Evolutionary conservation across 2,113 vertebrate species (phyloP).

Genomic region (Spheniscus mendiculus): DNA sequence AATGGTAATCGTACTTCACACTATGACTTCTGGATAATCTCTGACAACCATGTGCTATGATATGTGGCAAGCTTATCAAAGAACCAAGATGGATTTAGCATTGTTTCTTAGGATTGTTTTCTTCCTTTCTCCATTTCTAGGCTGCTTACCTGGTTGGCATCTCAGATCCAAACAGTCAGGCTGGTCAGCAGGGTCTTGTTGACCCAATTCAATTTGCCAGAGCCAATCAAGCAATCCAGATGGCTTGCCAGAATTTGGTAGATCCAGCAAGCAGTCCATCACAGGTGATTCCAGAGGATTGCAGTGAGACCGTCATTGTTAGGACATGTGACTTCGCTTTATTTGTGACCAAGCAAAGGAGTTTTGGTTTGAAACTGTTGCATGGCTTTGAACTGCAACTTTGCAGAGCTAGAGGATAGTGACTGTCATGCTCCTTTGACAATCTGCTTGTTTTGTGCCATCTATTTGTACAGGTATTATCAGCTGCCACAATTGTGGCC

Average conservation of each 20-base stretch:
- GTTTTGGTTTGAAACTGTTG: neutral
- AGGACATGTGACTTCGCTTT: fast-evolving
- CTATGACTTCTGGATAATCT: neutral
- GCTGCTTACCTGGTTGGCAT: slow-evolving; percentile 96
- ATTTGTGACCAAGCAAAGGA: neutral
- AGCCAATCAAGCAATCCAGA: slow-evolving; percentile 98
- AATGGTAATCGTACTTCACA: neutral
- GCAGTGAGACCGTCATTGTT: neutral
- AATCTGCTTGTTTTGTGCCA: neutral
- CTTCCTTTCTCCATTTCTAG: slow-evolving; percentile 63
- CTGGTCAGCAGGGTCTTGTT: slow-evolving; percentile 95
- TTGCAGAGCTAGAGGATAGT: neutral
- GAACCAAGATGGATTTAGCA: neutral
- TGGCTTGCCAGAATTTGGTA: slow-evolving; percentile 97
- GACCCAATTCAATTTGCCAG: slow-evolving; percentile 97
- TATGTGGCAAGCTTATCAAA: neutral
- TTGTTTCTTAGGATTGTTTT: neutral
- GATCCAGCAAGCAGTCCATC: slow-evolving; percentile 95
- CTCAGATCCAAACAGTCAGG: slow-evolving; percentile 97
- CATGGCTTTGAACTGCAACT: neutral
- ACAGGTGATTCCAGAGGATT: slow-evolving; percentile 78
- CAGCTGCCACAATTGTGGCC: slow-evolving; percentile 96
- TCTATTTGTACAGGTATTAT: slow-evolving; percentile 84
- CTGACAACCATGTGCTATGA: neutral
- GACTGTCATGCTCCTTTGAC: neutral